phyloP scores from a whole-genome alignment of 2,888 invertebrate genomes.

The Leptopilina drosophilae region DNA sequence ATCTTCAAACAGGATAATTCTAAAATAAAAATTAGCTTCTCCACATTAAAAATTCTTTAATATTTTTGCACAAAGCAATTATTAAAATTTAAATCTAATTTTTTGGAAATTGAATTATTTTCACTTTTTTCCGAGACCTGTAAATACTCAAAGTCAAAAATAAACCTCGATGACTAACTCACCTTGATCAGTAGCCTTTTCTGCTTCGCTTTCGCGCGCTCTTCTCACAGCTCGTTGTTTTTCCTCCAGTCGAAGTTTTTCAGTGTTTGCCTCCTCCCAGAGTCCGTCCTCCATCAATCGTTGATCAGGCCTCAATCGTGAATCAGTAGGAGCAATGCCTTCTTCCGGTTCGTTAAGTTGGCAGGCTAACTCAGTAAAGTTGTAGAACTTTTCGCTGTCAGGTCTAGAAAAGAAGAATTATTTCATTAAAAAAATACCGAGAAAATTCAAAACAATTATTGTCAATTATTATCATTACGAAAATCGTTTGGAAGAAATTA shows the following conservation, averaged over 20 bases:
- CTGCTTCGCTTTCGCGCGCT: constrained; percentile 88
- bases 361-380: constrained; percentile 96
- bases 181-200: constrained; percentile 82
- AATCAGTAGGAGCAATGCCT: constrained; percentile 96
- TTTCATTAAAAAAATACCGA: too few relatives aligned
- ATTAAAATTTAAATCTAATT: too few relatives aligned
- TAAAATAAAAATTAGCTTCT: too few relatives aligned
- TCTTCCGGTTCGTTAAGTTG: constrained; percentile 97
- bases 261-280: constrained; percentile 94
- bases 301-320: constrained; percentile 95
- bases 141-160: too few relatives aligned
- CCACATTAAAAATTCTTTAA: too few relatives aligned
- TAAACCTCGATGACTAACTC: constrained; percentile 46
- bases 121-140: too few relatives aligned
- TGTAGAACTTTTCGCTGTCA: constrained; percentile 88
- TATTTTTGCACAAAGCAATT: too few relatives aligned
- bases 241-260: constrained; percentile 93
- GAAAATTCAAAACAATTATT: too few relatives aligned
- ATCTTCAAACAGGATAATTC: too few relatives aligned
- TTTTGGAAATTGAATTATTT: too few relatives aligned
- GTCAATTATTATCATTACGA: neutral
- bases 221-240: constrained; percentile 93
- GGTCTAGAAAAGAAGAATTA: constrained; percentile 74
- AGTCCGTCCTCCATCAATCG: constrained; percentile 96
- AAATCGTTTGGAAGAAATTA: neutral